A percentile compares a stretch with the other conserved stretches of the same genome.
Evolutionary conservation across 2,113 vertebrate genomes (phyloP).

Genomic region (Epinephelus moara): DNA sequence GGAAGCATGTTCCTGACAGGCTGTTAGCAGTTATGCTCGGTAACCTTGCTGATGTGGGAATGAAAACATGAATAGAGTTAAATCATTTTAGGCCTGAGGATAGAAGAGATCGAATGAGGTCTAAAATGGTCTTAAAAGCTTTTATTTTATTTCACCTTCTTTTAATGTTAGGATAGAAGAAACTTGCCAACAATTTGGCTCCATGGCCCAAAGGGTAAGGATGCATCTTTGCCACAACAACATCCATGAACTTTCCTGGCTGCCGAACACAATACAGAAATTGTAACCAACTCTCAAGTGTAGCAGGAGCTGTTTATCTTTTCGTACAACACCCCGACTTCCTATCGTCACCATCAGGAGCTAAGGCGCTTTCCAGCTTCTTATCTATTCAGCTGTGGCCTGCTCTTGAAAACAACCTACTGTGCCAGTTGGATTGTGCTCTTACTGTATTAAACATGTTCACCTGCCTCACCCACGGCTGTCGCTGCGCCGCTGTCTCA

Average conservation of each 20-base stretch:
- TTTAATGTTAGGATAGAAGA: not conserved
- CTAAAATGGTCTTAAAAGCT: not conserved
- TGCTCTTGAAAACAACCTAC: not conserved
- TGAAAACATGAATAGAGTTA: not conserved
- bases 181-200: not conserved
- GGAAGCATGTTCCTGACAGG: not conserved
- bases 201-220: not conserved
- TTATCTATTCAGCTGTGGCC: not conserved
- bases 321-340: too few species aligned
- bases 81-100: not conserved
- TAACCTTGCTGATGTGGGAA: not conserved
- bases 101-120: not conserved
- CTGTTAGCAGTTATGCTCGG: not conserved
- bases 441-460: not conserved
- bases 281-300: not conserved
- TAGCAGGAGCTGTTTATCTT: not conserved
- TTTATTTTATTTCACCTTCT: too few species aligned
- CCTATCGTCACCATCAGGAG: not conserved
- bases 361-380: slow-evolving; percentile 15
- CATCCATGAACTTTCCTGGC: not conserved
- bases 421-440: not conserved
- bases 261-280: not conserved
- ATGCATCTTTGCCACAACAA: too few species aligned
- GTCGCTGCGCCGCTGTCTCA: not conserved
- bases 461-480: not conserved